Base-by-base conservation (phyloP, 1,140 invertebrate species). In the Bombus sylvicola region DNA sequence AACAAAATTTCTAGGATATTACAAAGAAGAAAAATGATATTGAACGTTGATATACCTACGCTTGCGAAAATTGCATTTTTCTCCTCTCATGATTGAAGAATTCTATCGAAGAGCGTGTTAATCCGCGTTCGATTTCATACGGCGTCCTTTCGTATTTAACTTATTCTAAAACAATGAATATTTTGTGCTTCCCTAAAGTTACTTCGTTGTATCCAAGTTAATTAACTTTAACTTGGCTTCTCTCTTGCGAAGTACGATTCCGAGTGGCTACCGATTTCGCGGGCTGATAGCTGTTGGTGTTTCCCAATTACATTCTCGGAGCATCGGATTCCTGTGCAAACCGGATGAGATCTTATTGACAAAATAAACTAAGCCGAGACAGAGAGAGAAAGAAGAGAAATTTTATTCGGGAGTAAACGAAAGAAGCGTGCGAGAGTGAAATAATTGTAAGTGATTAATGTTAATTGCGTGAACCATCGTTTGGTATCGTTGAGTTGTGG, bases 221-320 rank as follows among this genome's bases (percentile, higher is more conserved):
- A 77, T 77, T 62, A 77, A 25, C 57, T 31, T 47, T 77, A 77
- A 10, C 34, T 68, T 25, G 66, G n/a, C 75, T 62, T 62, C 57
- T 28, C 34, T 62, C 1, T 28, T 62, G 12, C 5, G 57, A 31
- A 22, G 28, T 34, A 39, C 37, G 57, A 62, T 77, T 62, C 15
- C 57, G 2, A 22, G 57, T 12, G 53, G 53, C 37, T 12, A 18
- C 28, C 34, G 31, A 62, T 57, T 41, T 77, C 22, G 31, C 47
- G 12, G 37, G 4, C 75, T 25, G 37, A 62, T 76, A 76, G 34
- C 22, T 37, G 66, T 39, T 59, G 28, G 53, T 41, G 37, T 62
- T 77, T 62, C 37, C 28, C 57, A 62, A 77, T 62, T 77, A 77
- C 66, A 68, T 3, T 3, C 22, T 68, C 66, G 31, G 2, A 37